phyloP scores from a whole-genome alignment of 2,888 invertebrate genomes.

The Pharmacophagus antenor region DNA sequence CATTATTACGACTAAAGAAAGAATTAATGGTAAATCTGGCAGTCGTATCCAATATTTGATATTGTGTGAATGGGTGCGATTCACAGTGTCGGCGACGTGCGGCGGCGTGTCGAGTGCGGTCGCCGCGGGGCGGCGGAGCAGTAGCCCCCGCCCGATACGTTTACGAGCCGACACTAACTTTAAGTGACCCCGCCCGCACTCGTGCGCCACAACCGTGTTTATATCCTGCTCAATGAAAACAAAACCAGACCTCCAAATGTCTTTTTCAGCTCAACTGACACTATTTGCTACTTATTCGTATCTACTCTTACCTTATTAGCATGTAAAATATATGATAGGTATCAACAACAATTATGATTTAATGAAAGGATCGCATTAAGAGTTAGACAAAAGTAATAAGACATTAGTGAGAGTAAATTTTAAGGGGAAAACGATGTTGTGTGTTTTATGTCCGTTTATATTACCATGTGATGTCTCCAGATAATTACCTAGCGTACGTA shows the following conservation, averaged over 20 bases:
- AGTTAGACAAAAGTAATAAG: too few species aligned
- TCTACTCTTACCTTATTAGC: not conserved
- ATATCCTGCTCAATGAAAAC: constrained; percentile 72
- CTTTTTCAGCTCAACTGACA: constrained; percentile 24
- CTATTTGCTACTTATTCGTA: constrained; percentile 13
- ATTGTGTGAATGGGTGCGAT: constrained; percentile 74
- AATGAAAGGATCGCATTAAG: not conserved
- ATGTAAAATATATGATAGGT: not conserved
- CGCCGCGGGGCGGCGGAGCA: constrained; percentile 69
- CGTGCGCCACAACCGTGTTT: constrained; percentile 68
- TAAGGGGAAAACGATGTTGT: not conserved
- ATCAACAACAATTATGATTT: not conserved
- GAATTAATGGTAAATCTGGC: constrained; percentile 31
- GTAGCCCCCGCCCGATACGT: constrained; percentile 63
- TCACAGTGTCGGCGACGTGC: constrained; percentile 76
- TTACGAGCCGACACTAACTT: constrained; percentile 77
- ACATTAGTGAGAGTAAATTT: not conserved
- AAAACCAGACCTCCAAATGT: constrained; percentile 39
- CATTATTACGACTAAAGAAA: not conserved
- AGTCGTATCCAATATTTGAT: constrained; percentile 43
- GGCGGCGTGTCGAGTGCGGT: constrained; percentile 77
- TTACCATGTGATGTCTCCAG: not conserved
- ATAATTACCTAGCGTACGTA: not conserved
- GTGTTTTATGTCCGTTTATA: not conserved
- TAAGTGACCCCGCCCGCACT: constrained; percentile 72